Conservation (phyloP, 2,797 vertebrate species). For the Hylomyscus alleni region DNA sequence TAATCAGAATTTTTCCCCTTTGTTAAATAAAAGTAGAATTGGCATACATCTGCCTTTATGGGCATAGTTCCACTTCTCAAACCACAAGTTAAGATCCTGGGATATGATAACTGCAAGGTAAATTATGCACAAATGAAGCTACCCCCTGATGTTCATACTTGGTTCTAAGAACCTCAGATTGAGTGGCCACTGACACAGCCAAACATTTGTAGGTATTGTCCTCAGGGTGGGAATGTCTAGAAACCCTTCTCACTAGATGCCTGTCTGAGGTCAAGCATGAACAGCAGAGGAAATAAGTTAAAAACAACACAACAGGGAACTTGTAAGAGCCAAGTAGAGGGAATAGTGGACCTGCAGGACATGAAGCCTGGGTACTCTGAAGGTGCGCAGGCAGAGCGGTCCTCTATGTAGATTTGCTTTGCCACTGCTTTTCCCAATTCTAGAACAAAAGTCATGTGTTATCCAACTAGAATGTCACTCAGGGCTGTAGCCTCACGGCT, state of each 20-base stretch:
- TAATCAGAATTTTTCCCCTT: not conserved
- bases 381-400: not conserved
- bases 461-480: not conserved
- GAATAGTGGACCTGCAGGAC: not conserved
- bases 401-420: not conserved
- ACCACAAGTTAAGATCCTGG: not conserved
- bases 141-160: not conserved
- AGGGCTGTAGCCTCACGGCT: fast-evolving
- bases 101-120: not conserved
- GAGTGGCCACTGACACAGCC: not conserved
- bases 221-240: not conserved
- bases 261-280: not conserved
- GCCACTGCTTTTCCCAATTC: not conserved
- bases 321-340: not conserved
- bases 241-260: not conserved
- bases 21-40: conserved; percentile 2
- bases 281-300: not conserved
- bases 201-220: not conserved
- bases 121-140: conserved; percentile 36
- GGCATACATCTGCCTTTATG: not conserved
- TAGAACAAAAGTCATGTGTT: not conserved
- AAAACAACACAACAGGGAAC: not conserved
- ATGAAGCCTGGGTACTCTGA: not conserved
- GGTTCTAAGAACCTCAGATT: not conserved
- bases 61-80: not conserved